phyloP scores from a whole-genome alignment of 2,113 vertebrate species.

The Embiotoca jacksoni region DNA sequence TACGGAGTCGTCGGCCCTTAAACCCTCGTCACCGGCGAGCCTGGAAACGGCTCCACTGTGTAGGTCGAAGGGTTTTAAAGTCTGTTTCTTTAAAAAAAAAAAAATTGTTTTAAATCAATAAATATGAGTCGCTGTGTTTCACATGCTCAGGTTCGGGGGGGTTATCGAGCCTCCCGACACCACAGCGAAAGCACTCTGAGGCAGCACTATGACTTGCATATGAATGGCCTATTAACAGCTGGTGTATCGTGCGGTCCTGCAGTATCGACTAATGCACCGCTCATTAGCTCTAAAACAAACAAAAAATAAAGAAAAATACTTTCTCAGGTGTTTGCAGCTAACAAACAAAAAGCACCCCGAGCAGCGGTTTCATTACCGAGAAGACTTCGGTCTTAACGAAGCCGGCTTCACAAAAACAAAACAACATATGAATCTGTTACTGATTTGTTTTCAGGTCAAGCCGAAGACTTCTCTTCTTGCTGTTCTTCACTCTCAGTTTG shows the following conservation, averaged over 20 bases:
- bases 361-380: background rate
- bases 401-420: too few relatives aligned
- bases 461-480: too few relatives aligned
- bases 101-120: background rate
- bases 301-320: background rate
- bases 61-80: conserved; percentile 7
- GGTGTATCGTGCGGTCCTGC: background rate
- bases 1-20: conserved; percentile 63
- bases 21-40: conserved; percentile 45
- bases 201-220: background rate
- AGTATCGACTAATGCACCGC: background rate
- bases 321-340: background rate
- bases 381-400: background rate
- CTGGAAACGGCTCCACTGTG: conserved; percentile 10
- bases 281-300: conserved; percentile 12
- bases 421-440: too few relatives aligned
- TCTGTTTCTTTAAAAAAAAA: too few relatives aligned
- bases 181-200: background rate
- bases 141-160: background rate
- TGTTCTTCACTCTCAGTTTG: too few relatives aligned
- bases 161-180: background rate
- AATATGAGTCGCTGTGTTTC: background rate
- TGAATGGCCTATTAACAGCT: background rate
- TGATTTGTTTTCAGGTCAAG: too few relatives aligned
- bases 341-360: background rate